phyloP scores from a whole-genome alignment of 2,888 invertebrate species.

The Parascotia fuliginaria region DNA sequence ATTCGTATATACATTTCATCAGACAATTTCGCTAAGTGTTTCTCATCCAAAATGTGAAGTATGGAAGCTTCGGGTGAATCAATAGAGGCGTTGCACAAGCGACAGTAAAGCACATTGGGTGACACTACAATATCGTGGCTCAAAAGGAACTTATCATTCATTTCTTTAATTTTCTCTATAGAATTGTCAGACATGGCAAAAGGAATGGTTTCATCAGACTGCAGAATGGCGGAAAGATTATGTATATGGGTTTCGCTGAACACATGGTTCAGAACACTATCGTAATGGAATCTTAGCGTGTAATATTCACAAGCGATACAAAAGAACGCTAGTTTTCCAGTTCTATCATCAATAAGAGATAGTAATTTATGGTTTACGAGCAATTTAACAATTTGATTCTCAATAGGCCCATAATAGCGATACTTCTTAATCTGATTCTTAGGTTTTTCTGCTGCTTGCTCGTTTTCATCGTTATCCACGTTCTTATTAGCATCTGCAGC shows the following conservation, averaged over 20 bases:
- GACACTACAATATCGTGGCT: slow-evolving; percentile 61
- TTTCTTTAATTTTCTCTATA: slow-evolving; percentile 68
- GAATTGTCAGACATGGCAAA: slow-evolving; percentile 62
- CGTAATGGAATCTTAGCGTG: slow-evolving; percentile 76
- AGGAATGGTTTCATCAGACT: slow-evolving; percentile 71
- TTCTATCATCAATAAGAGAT: slow-evolving; percentile 75
- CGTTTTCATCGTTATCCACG: slow-evolving; percentile 74
- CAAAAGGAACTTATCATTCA: slow-evolving; percentile 70
- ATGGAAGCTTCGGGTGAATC: slow-evolving; percentile 65
- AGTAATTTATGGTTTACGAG: slow-evolving; percentile 71
- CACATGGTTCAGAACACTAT: slow-evolving; percentile 78
- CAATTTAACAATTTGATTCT: slow-evolving; percentile 67
- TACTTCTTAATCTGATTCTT: slow-evolving; percentile 75
- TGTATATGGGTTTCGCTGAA: slow-evolving; percentile 77
- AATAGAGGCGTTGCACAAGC: slow-evolving; percentile 61
- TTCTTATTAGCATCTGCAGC: slow-evolving; percentile 74
- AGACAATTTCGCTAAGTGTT: slow-evolving; percentile 71
- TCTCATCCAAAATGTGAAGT: slow-evolving; percentile 75
- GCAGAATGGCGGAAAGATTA: slow-evolving; percentile 71
- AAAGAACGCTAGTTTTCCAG: slow-evolving; percentile 79
- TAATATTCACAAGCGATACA: slow-evolving; percentile 81
- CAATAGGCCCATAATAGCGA: slow-evolving; percentile 79
- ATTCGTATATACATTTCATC: slow-evolving; percentile 71
- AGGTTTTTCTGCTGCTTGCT: slow-evolving; percentile 67
- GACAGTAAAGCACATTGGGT: slow-evolving; percentile 56